phyloP scores from a whole-genome alignment of 92 coral and sea anemone species.

The Siderastrea siderea region DNA sequence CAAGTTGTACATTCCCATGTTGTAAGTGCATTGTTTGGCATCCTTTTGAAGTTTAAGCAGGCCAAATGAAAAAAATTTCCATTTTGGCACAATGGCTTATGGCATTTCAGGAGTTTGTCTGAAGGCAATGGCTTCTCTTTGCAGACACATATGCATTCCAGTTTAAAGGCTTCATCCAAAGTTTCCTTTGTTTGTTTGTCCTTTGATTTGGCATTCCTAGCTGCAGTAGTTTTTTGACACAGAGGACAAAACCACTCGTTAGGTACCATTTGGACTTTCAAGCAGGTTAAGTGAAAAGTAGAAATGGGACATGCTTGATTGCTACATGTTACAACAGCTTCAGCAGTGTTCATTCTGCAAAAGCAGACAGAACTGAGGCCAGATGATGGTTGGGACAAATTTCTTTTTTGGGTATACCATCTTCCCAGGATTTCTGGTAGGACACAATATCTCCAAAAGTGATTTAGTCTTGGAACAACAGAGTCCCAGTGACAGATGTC shows the following conservation, averaged over 20 bases:
- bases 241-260: conserved; percentile 56
- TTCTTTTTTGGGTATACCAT: conserved; percentile 64
- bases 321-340: conserved; percentile 36
- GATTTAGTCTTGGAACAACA: conserved; percentile 63
- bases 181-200: conserved; percentile 32
- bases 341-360: conserved; percentile 31
- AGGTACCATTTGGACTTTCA: conserved; percentile 35
- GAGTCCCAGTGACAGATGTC: conserved; percentile 62
- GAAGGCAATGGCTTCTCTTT: conserved; percentile 37
- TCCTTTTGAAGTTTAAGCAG: conserved; percentile 46
- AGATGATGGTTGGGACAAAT: not conserved
- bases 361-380: conserved; percentile 41
- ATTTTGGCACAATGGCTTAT: conserved; percentile 37
- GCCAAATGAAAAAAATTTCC: conserved; percentile 76
- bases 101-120: conserved; percentile 72
- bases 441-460: conserved; percentile 65
- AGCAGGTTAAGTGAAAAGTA: conserved; percentile 46
- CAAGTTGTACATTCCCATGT: conserved; percentile 61
- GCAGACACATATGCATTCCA: conserved; percentile 50
- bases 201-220: conserved; percentile 27
- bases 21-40: conserved; percentile 68
- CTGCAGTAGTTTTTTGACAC: conserved; percentile 58
- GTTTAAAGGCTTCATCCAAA: conserved; percentile 47
- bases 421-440: conserved; percentile 64
- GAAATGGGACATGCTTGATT: conserved; percentile 43